Evolutionary conservation across 1,140 invertebrate genomes (phyloP), one percentile per base, ranked within the genome.

Genomic region (Neodiprion virginianus): DNA sequence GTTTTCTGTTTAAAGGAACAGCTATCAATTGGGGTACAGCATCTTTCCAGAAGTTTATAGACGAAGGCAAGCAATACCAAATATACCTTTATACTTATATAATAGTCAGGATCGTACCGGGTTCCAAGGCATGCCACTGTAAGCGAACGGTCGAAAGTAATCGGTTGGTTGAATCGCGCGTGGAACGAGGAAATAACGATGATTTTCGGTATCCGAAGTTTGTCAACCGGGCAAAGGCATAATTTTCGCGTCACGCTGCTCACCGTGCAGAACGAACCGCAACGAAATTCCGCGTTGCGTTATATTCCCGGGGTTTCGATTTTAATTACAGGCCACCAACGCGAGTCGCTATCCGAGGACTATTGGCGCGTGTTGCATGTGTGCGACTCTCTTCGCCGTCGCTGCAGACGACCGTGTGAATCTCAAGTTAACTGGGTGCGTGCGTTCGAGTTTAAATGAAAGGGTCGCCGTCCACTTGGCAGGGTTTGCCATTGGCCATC

Each of bases 381-480:
- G 49, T 48, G 53, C 8, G 8, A 61, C n/a, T 61, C 28, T 40
- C 53, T 61, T 61, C 28, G 75, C 72, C 71, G 66, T 67, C 17
- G 21, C 48, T 65, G 71, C 28, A 21, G 23, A 69, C 40, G 28
- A 72, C 71, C 77, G 81, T 84, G 85, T 86, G 84, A 86, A 87
- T 87, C 86, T 87, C 85, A 80, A 83, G 85, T 87, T 87, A 87
- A 87, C 83, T 83, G 86, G 81, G 82, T 79, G 71, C 72, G 67
- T 72, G 65, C 66, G 48, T 79, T 73, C 73, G 75, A 77, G 75
- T 79, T 88, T 88, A 88, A 88, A 87, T 86, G 86, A 85, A 88
- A 87, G 86, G 86, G 85, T 85, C 82, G 77, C 75, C 77, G 53
- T 61, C 53, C 53, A 82, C 77, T 75, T 74, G 74, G 75, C 73